Evolutionary conservation across 2,113 vertebrate genomes (phyloP).

Genomic region (Dolichallabes microphthalmus): DNA sequence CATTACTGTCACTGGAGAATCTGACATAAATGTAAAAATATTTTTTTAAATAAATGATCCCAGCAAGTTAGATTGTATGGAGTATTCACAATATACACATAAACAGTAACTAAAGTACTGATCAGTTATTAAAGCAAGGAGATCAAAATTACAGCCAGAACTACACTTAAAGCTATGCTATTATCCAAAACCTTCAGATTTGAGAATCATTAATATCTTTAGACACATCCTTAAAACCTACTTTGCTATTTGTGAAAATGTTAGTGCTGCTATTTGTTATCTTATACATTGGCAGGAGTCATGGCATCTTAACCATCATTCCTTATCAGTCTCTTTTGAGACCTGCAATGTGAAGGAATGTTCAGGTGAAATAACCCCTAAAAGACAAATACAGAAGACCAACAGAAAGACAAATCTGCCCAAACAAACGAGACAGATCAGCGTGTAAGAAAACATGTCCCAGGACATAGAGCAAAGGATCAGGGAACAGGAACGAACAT

Average conservation of each 20-base stretch:
- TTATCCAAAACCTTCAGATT: background rate
- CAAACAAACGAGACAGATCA: background rate
- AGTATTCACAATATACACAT: background rate
- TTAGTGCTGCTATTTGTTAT: background rate
- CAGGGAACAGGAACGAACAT: background rate
- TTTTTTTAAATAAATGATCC: too few relatives aligned
- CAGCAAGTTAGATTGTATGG: background rate
- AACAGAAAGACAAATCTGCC: slow-evolving; percentile 3
- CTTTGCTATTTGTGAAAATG: background rate
- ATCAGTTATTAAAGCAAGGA: background rate
- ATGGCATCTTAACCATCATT: background rate
- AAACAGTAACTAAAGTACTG: background rate
- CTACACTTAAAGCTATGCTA: background rate
- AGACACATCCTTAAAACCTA: slow-evolving; percentile 4
- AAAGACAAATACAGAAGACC: too few relatives aligned
- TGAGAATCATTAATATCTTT: background rate
- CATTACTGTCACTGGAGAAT: background rate
- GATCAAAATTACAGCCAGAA: background rate
- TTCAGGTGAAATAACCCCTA: too few relatives aligned
- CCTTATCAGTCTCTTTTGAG: background rate
- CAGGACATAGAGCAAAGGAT: background rate
- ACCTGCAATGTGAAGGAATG: slow-evolving; percentile 3
- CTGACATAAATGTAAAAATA: background rate
- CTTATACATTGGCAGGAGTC: slow-evolving; percentile 25
- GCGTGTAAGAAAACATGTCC: slow-evolving; percentile 1